Base-by-base conservation (phyloP, 2,113 vertebrate genomes). In the Catharus bicknelli region DNA sequence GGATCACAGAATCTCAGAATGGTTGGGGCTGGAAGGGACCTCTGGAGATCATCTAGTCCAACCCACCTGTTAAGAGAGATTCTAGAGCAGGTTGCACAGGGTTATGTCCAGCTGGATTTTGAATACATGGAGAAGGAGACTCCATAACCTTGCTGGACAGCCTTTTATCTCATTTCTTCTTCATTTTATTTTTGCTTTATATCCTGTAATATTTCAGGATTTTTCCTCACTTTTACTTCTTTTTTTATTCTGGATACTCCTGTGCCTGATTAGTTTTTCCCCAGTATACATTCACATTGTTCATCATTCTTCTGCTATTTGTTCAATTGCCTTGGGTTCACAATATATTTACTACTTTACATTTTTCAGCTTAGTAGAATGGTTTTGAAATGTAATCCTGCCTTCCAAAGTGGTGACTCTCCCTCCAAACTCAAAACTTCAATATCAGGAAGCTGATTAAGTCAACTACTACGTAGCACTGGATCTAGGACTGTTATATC, bases 141-240 rank as follows among this genome's bases (percentile, higher is more conserved):
- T 64, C 16, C 20, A 64, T 4, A 45, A 38, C 27, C 23, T 45
- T 0, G 0, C 20, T 64, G 45, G 8, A 19, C 14, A 72, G 29
- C 4, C n/a, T 78, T 80, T 66, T 1, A 42, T 16, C 36, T 75
- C 6, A 14, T 82, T 79, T 50, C 30, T 3, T 69, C 16, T 64
- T 59, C 1, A 15, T 55, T 20, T 55, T 20, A 18, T 45, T 84
- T 89, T 73, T 47, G 36, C 48, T 17, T 12, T 53, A 53, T 53
- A 53, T 53, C 51, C 51, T 54, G 14, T n/a, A 48, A 78, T 51
- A 8, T 62, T 78, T 69, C 51, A 43, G 32, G 20, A 62, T 69
- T 7, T 64, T 26, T 61, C 80, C 62, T 83, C 12, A 36, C 3
- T 80, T 83, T 48, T 34, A 1, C 11, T 32, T 70, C 2, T 11